These are phyloP conservation scores for Liparis tanakae DNA, from an alignment of 2,797 vertebrate genomes.

Conservation along the genomic window DNA sequence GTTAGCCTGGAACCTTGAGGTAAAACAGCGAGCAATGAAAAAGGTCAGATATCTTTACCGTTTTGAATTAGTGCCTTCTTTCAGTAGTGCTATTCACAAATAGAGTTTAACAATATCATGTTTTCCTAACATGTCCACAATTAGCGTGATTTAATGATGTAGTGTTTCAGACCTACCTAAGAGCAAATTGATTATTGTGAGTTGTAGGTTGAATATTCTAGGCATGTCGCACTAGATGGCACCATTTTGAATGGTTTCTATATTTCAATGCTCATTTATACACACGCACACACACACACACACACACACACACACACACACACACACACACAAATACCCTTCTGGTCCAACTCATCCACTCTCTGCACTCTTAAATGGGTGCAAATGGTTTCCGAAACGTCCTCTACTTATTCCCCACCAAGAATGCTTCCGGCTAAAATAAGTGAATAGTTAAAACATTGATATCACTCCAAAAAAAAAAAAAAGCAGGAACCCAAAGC, in stretches of 20 bases:
- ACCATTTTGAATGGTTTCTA: conserved; percentile 67
- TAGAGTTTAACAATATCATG: conserved; percentile 48
- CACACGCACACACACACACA: conserved; percentile 16
- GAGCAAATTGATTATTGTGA: conserved; percentile 55
- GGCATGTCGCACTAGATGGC: conserved; percentile 67
- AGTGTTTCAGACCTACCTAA: conserved; percentile 60
- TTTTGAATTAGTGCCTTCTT: conserved; percentile 71
- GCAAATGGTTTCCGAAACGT: conserved; percentile 41
- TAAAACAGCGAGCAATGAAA: conserved; percentile 74
- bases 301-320: not conserved
- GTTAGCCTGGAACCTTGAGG: conserved; percentile 74
- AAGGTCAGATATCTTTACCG: conserved; percentile 61
- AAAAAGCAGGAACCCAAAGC: conserved; percentile 41
- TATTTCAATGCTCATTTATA: conserved; percentile 22
- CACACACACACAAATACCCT: conserved; percentile 11
- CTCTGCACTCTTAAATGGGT: conserved; percentile 42
- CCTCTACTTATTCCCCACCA: conserved; percentile 32
- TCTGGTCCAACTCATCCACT: conserved; percentile 35
- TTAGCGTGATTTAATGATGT: conserved; percentile 66
- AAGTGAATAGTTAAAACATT: conserved; percentile 22
- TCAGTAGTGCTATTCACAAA: conserved; percentile 79
- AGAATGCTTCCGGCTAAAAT: conserved; percentile 58
- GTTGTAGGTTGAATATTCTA: conserved; percentile 54
- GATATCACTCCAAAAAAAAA: conserved; percentile 34
- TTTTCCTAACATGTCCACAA: conserved; percentile 58